Evolutionary conservation across 2,888 invertebrate genomes (phyloP).

Genomic region (Drosophila greeni): DNA sequence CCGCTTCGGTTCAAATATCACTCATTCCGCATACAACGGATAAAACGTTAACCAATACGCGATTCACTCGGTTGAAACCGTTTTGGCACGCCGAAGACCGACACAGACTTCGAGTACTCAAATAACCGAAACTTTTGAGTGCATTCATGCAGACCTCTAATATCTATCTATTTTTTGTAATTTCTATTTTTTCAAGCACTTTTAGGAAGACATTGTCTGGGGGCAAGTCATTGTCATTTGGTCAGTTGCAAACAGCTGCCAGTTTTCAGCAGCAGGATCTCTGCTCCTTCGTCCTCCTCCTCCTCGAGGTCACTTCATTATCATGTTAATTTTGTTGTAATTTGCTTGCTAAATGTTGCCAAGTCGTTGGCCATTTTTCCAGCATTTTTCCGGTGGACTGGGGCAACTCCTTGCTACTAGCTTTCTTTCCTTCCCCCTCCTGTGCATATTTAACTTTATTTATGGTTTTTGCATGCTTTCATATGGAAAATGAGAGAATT

Average conservation of each 20-base stretch:
- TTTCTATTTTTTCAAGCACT: constrained; percentile 46
- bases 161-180: constrained; percentile 32
- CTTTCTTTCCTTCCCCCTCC: constrained; percentile 2
- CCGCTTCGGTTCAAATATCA: no score
- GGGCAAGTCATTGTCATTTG: constrained; percentile 70
- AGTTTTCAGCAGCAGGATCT: constrained; percentile 41
- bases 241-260: constrained; percentile 68
- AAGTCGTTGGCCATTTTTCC: constrained; percentile 62
- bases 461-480: constrained; percentile 66
- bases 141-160: no score
- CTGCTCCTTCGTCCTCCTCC: not conserved
- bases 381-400: constrained; percentile 57
- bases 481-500: constrained; percentile 70
- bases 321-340: constrained; percentile 74
- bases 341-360: constrained; percentile 74
- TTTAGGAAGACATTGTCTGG: constrained; percentile 29
- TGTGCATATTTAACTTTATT: constrained; percentile 70
- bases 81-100: no score
- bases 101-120: no score
- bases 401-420: constrained; percentile 4
- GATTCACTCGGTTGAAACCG: no score
- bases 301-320: constrained; percentile 63
- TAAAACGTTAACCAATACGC: no score
- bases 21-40: no score
- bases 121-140: no score